Base-by-base conservation (phyloP, 2,888 invertebrate genomes). In the Tetanocera ferruginea region DNA sequence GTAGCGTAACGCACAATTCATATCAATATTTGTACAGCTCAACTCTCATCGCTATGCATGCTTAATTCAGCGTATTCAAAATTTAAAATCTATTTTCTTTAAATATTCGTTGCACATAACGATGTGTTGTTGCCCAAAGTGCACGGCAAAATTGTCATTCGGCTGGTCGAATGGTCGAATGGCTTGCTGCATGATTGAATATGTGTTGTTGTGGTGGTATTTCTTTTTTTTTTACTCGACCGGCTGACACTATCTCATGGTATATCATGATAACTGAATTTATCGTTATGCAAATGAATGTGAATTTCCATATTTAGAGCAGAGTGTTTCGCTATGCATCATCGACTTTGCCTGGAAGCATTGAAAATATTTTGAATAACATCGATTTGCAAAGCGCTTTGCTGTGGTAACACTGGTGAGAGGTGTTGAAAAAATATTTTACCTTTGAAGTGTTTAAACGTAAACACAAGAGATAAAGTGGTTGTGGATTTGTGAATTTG, bases 271-370 rank as follows among this genome's bases (percentile, higher is more conserved):
- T 43, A 43, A 43, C 43, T 43, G 43, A 43, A 64, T 64, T n/a
- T 34, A 17, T 11, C 23, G 57, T 14, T 60, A 72, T 72, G 72
- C 14, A 72, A 72, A 72, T 72, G 31, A 31, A 72, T 19, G 23
- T 37, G 37, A 17, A 72, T 72, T 72, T 72, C 14, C 60, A 60
- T 72, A 72, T 72, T 43, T 60, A 60, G 37, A 11, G 43, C 43
- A 55, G 19, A 55, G 19, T 60, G 60, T 28, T n/a, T 60, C 28
- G 60, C 23, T 28, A 60, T 60, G 60, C 60, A 19, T n/a, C 60
- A 25, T 14, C 14, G 60, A 25, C 60, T 0, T 28, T 17, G 28
- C 60, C 60, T n/a, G 25, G 14, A n/a, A 60, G 60, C 60, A 23
- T 28, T 25, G 23, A 3, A 28, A 11, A 43, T 43, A 60, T 60